phyloP scores from a whole-genome alignment of 2,113 vertebrate genomes.

The Melanostigma gelatinosum region DNA sequence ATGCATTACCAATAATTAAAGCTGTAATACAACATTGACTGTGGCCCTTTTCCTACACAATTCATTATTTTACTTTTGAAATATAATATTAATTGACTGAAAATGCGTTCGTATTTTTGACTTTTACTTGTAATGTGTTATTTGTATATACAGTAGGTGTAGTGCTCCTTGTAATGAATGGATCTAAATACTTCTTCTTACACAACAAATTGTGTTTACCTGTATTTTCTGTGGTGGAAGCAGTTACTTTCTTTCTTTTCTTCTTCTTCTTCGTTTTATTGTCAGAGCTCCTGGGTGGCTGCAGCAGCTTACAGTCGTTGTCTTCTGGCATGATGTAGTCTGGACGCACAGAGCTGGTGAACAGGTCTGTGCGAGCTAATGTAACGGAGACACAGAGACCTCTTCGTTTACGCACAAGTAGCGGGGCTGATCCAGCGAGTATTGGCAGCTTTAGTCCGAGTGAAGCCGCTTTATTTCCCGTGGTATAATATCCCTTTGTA shows the following conservation, averaged over 20 bases:
- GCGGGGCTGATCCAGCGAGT: too few relatives aligned
- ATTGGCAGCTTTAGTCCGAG: not conserved
- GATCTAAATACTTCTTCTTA: not conserved
- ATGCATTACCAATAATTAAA: not conserved
- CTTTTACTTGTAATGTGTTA: not conserved
- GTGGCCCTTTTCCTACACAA: not conserved
- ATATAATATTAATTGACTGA: not conserved
- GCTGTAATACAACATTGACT: not conserved
- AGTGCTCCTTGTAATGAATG: not conserved
- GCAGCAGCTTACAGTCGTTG: conserved; percentile 19
- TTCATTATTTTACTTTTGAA: not conserved
- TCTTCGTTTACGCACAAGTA: not conserved
- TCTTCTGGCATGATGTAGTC: conserved; percentile 47
- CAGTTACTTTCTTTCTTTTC: conserved; percentile 50
- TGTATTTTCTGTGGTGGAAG: conserved; percentile 50
- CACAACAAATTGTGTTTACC: conserved; percentile 45
- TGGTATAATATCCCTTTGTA: not conserved
- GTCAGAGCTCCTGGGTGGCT: conserved; percentile 22
- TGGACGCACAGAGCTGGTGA: not conserved
- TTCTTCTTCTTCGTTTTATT: conserved; percentile 66
- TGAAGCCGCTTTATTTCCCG: not conserved
- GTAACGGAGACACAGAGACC: not conserved
- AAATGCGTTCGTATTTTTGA: not conserved
- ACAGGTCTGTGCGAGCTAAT: not conserved
- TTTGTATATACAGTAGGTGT: too few relatives aligned